Evolutionary conservation across 2,113 vertebrate genomes (phyloP), one percentile per base, ranked within the genome.

Genomic region (Lepidiolamprologus cunningtoni): DNA sequence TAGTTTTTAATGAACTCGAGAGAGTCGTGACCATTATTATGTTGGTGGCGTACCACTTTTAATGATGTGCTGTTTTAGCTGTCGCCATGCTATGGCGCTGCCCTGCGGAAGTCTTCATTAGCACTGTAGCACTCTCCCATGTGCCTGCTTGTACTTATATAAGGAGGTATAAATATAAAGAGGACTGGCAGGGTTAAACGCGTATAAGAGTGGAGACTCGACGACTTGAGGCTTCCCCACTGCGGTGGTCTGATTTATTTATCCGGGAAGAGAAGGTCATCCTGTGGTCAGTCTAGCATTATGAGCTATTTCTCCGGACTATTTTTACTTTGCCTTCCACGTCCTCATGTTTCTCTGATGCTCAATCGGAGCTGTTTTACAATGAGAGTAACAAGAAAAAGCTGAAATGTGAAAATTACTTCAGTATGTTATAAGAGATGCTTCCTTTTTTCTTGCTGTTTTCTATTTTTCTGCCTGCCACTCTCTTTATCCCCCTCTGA

Each of bases 1-100:
- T 90, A 76, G 81, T 82, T 92, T 91, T 92, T 94, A 94, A 95
- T 91, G 89, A 95, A 91, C 80, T 79, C 6, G 1, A 55, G 26
- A 81, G 88, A 89, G 80, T 80, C 47, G 12, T 42, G 3, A 21
- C 58, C 50, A 71, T 93, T 83, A 89, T 87, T 89, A 83, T 82
- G 68, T 57, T 9, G 14, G 73, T 81, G 76, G 57, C 86, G 28
- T 47, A 9, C 82, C 53, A 55, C 89, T 89, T 92, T 87, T 93
- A 94, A 94, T 91, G 89, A 94, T 89, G 90, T 87, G 85, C 80
- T 89, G 78, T 86, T 92, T 82, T 47, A 71, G 85, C 84, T 76
- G 21, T 76, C 13, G 14, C 85, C 16, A 21, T 7, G 19, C 73
- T 40, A 66, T 80, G 55, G 37, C 83, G 66, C 40, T 88, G 80